A percentile compares a stretch with the other conserved stretches of the same genome.
These are phyloP conservation scores for Mesitornis unicolor DNA, from an alignment of 2,113 vertebrate genomes.

Conservation along the genomic window DNA sequence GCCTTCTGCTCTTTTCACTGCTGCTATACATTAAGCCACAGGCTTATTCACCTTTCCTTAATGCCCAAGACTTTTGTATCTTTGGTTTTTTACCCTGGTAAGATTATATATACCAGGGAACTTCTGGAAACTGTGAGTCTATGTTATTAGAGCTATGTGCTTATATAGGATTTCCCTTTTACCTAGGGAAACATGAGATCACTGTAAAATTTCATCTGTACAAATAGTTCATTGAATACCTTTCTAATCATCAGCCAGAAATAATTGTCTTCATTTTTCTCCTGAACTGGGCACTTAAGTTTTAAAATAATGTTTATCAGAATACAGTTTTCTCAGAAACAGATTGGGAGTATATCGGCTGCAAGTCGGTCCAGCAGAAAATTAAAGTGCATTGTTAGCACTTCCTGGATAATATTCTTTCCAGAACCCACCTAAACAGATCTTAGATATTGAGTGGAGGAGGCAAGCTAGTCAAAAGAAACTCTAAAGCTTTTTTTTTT, in stretches of 20 bases:
- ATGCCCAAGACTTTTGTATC: not conserved
- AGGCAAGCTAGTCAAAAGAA: not conserved
- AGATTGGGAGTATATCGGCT: not conserved
- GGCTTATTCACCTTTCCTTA: not conserved
- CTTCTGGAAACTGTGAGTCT: not conserved
- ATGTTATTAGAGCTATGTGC: not conserved
- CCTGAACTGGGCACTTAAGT: not conserved
- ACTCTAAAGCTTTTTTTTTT: not conserved
- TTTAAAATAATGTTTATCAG: not conserved
- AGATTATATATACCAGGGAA: not conserved
- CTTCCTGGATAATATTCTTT: constrained; percentile 27
- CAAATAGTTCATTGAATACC: not conserved
- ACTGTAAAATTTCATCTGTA: not conserved
- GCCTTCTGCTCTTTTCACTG: not conserved
- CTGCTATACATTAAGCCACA: not conserved
- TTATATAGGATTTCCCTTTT: not conserved
- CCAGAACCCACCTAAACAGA: not conserved
- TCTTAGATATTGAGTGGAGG: not conserved
- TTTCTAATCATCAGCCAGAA: not conserved
- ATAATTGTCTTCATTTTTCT: not conserved
- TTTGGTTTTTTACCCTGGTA: not conserved
- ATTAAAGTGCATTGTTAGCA: constrained; percentile 15
- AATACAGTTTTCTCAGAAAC: not conserved
- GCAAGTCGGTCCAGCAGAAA: not conserved
- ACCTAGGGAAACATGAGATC: not conserved